phyloP scores from a whole-genome alignment of 2,888 invertebrate genomes.

The Caenorhabditis sp. region DNA sequence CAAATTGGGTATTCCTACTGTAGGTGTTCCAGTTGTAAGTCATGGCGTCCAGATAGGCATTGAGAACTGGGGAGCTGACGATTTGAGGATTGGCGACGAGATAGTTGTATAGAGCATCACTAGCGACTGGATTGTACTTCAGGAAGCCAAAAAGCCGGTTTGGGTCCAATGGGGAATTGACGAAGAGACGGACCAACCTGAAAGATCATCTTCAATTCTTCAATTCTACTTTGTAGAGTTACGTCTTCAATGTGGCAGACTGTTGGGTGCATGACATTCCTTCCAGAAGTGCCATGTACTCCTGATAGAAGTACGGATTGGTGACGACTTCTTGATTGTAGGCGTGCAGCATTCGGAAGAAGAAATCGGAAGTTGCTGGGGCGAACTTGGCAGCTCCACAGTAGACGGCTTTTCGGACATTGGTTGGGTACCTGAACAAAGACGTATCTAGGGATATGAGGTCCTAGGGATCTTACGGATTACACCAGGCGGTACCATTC shows the following conservation, averaged over 20 bases:
- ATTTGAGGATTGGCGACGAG: slow-evolving; percentile 33
- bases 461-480: slow-evolving; percentile 59
- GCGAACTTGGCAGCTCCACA: slow-evolving; percentile 67
- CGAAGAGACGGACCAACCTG: slow-evolving; percentile 48
- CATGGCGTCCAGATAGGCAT: slow-evolving; percentile 62
- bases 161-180: slow-evolving; percentile 38
- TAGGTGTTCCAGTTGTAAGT: slow-evolving; percentile 60
- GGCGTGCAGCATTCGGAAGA: slow-evolving; percentile 59
- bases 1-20: slow-evolving; percentile 17
- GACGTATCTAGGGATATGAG: background rate
- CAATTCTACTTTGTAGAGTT: background rate
- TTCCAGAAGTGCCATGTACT: slow-evolving; percentile 66
- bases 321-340: slow-evolving; percentile 63
- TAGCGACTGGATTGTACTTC: slow-evolving; percentile 52
- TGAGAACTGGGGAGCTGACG: slow-evolving; percentile 23
- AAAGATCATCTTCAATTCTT: background rate
- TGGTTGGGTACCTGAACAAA: slow-evolving; percentile 55
- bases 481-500: slow-evolving; percentile 69
- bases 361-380: slow-evolving; percentile 45
- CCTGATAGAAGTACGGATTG: slow-evolving; percentile 69
- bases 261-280: slow-evolving; percentile 62
- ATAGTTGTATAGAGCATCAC: slow-evolving; percentile 50
- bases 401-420: slow-evolving; percentile 66
- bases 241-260: slow-evolving; percentile 39
- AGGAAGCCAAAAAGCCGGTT: slow-evolving; percentile 50